Conservation (phyloP, 2,113 vertebrate genomes). For the Carassius auratus region DNA sequence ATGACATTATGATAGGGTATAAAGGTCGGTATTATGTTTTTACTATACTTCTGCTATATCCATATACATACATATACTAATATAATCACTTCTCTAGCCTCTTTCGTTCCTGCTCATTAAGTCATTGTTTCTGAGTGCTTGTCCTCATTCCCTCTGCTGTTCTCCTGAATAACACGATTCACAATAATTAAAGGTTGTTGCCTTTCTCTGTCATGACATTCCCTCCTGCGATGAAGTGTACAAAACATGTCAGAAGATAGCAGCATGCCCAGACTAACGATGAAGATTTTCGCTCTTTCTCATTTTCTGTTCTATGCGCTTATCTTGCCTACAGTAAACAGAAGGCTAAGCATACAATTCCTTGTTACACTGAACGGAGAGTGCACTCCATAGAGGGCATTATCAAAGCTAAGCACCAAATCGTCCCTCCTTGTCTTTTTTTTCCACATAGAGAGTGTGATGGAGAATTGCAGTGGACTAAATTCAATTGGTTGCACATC, state of each 20-base stretch:
- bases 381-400: slow-evolving; percentile 25
- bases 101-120: background rate
- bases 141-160: background rate
- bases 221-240: slow-evolving; percentile 13
- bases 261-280: slow-evolving; percentile 36
- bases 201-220: slow-evolving; percentile 26
- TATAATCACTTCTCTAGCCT: background rate
- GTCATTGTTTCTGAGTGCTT: background rate
- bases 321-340: slow-evolving; percentile 43
- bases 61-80: background rate
- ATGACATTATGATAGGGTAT: background rate
- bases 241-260: slow-evolving; percentile 25
- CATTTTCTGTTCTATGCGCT: slow-evolving; percentile 21
- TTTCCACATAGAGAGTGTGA: slow-evolving; percentile 34
- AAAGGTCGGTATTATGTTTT: background rate
- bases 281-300: slow-evolving; percentile 18
- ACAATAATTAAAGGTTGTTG: slow-evolving; percentile 27
- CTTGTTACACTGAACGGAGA: slow-evolving; percentile 22
- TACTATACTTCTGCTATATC: background rate
- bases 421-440: background rate
- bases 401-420: slow-evolving; percentile 50
- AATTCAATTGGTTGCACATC: slow-evolving; percentile 61
- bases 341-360: slow-evolving; percentile 42
- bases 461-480: slow-evolving; percentile 44
- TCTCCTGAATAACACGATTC: slow-evolving; percentile 2